A percentile compares a stretch with the other conserved stretches of the same genome.
Conservation (phyloP, 2,113 vertebrate genomes). For the Rhabdornis inornatus region DNA sequence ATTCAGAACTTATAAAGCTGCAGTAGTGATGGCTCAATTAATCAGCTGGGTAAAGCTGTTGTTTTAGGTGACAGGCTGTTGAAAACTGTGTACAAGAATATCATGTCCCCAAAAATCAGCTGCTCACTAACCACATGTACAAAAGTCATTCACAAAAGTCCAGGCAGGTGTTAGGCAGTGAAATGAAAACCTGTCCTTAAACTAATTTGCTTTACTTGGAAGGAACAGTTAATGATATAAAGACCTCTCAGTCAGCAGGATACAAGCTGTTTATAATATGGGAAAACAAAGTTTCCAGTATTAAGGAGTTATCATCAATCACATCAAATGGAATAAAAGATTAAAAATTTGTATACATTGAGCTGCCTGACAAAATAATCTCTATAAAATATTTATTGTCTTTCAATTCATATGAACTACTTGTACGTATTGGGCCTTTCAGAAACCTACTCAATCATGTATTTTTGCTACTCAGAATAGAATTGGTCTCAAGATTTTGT, state of each 20-base stretch:
- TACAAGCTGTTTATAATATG: not conserved
- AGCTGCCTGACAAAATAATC: not conserved
- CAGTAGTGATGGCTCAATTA: not conserved
- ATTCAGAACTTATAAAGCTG: not conserved
- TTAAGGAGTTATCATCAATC: not conserved
- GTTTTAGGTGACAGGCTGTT: not conserved
- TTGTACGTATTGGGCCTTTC: accelerated
- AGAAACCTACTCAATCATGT: not conserved
- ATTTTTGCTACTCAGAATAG: not conserved
- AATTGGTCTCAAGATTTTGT: not conserved
- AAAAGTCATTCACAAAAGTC: not conserved
- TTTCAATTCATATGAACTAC: not conserved
- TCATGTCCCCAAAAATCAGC: not conserved
- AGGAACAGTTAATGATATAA: not conserved
- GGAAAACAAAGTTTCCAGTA: not conserved
- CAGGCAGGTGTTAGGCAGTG: not conserved
- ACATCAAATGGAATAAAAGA: not conserved
- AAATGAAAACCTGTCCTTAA: not conserved
- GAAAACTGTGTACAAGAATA: not conserved
- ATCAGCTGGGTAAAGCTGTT: not conserved
- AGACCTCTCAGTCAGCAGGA: not conserved
- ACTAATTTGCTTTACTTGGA: not conserved
- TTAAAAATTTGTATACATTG: not conserved
- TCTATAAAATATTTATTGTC: not conserved
- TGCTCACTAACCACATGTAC: not conserved